Percentiles rank a stretch among this genome's conserved stretches.
Conservation (phyloP, 2,113 vertebrate genomes). For the Myotis brandtii region DNA sequence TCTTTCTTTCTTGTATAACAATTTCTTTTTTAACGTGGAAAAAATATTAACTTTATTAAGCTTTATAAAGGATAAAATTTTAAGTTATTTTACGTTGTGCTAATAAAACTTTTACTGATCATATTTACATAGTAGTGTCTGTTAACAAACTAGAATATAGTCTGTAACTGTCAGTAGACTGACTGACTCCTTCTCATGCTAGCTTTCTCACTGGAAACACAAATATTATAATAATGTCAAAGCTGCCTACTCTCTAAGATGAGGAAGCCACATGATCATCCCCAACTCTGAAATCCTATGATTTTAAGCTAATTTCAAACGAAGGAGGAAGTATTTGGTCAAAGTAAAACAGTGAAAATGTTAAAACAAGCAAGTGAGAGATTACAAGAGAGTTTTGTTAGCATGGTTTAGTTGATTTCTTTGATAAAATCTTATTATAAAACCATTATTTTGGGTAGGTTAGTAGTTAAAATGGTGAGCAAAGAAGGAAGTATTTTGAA, state of each 20-base stretch:
- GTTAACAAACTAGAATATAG: slow-evolving; percentile 16
- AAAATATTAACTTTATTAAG: slow-evolving; percentile 45
- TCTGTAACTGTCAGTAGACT: not conserved
- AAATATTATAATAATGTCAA: not conserved
- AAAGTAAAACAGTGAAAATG: slow-evolving; percentile 36
- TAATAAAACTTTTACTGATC: slow-evolving; percentile 46
- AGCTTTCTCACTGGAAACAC: not conserved
- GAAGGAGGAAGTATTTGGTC: slow-evolving; percentile 22
- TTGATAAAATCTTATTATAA: slow-evolving; percentile 47
- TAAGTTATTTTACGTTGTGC: slow-evolving; percentile 3
- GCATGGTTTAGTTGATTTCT: not conserved
- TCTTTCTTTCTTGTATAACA: slow-evolving; percentile 13
- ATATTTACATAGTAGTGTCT: not conserved
- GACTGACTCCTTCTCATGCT: not conserved
- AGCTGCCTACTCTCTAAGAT: not conserved
- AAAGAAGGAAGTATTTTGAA: slow-evolving; percentile 19
- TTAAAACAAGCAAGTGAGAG: not conserved
- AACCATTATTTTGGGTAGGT: not conserved
- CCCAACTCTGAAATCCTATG: not conserved
- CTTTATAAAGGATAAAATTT: slow-evolving; percentile 53
- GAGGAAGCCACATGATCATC: slow-evolving; percentile 31
- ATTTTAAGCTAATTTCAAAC: slow-evolving; percentile 54
- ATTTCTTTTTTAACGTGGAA: slow-evolving; percentile 27
- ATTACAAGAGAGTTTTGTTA: slow-evolving; percentile 23
- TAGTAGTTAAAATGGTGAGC: not conserved